These are phyloP conservation scores for Drosophila lacicola DNA, from an alignment of 2,888 invertebrate genomes.

Conservation along the genomic window DNA sequence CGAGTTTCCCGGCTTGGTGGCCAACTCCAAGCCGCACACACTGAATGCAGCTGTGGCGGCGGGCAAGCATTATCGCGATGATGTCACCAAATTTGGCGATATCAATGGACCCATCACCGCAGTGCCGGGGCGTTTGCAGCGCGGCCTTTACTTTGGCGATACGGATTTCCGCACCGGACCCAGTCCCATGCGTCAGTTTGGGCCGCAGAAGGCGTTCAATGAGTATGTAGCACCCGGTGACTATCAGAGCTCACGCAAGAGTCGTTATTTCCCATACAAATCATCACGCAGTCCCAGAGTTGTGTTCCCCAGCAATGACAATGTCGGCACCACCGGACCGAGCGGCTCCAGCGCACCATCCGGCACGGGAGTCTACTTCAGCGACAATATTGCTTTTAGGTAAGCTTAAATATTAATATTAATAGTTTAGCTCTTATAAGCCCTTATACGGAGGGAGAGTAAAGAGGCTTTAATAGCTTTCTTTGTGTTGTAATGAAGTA, in stretches of 20 bases:
- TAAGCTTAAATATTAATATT: too few species aligned
- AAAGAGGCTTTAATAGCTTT: too few species aligned
- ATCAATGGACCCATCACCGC: conserved; percentile 85
- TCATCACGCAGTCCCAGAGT: conserved; percentile 85
- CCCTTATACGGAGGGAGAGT: too few species aligned
- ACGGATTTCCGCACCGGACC: conserved; percentile 81
- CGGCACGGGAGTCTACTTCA: conserved; percentile 83
- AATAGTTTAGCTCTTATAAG: too few species aligned
- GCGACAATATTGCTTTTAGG: conserved; percentile 85
- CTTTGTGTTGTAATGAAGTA: too few species aligned
- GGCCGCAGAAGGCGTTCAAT: conserved; percentile 84
- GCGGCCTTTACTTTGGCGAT: conserved; percentile 83
- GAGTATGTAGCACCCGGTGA: conserved; percentile 81
- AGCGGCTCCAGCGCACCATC: conserved; percentile 72
- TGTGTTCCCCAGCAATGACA: conserved; percentile 84
- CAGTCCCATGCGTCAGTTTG: conserved; percentile 65
- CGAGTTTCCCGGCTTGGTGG: conserved; percentile 83
- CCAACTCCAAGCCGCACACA: conserved; percentile 82
- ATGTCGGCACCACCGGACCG: conserved; percentile 82
- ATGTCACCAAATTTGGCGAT: conserved; percentile 85
- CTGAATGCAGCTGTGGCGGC: conserved; percentile 68
- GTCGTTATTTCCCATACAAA: conserved; percentile 84
- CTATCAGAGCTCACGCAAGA: conserved; percentile 82
- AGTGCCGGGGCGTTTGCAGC: conserved; percentile 81
- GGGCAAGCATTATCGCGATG: conserved; percentile 83